These are phyloP conservation scores for Adoxophyes honmai DNA, from an alignment of 1,140 invertebrate species.

Conservation along the genomic window DNA sequence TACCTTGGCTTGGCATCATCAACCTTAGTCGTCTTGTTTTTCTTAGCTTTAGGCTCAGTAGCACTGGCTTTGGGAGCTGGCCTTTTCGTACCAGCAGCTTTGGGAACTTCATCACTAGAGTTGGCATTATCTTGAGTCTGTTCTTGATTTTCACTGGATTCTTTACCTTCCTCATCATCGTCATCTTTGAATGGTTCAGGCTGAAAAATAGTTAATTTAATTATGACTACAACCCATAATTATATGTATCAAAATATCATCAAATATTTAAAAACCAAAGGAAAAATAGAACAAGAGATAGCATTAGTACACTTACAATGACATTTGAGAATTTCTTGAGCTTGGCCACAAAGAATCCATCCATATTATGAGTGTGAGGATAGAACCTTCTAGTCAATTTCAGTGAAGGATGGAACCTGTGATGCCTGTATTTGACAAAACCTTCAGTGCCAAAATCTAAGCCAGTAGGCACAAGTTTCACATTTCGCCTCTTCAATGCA, in stretches of 20 bases:
- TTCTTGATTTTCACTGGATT: constrained; percentile 44
- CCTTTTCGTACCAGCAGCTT: constrained; percentile 53
- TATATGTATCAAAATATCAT: background rate
- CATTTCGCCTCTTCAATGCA: constrained; percentile 94
- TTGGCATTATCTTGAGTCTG: constrained; percentile 33
- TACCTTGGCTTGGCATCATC: background rate
- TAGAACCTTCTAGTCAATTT: constrained; percentile 95
- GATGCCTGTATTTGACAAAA: constrained; percentile 91
- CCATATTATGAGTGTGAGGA: constrained; percentile 99
- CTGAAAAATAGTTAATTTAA: constrained; percentile 35
- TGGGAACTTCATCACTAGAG: constrained; percentile 38
- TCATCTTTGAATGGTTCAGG: constrained; percentile 75
- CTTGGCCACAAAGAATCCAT: constrained; percentile 99
- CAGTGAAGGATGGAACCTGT: constrained; percentile 95
- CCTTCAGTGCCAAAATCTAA: constrained; percentile 97
- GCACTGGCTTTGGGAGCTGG: constrained; percentile 28
- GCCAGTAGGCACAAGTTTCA: constrained; percentile 95
- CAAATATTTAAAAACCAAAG: background rate
- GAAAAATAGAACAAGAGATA: background rate
- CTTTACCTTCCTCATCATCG: constrained; percentile 62
- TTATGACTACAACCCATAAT: background rate
- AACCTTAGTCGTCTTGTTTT: constrained; percentile 9
- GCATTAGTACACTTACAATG: constrained; percentile 74
- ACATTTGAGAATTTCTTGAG: constrained; percentile 96
- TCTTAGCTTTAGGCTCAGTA: constrained; percentile 23